A percentile compares a stretch with the other conserved stretches of the same genome.
These are phyloP conservation scores for Drosophila prostipennis DNA, from an alignment of 2,888 invertebrate genomes.

Conservation along the genomic window DNA sequence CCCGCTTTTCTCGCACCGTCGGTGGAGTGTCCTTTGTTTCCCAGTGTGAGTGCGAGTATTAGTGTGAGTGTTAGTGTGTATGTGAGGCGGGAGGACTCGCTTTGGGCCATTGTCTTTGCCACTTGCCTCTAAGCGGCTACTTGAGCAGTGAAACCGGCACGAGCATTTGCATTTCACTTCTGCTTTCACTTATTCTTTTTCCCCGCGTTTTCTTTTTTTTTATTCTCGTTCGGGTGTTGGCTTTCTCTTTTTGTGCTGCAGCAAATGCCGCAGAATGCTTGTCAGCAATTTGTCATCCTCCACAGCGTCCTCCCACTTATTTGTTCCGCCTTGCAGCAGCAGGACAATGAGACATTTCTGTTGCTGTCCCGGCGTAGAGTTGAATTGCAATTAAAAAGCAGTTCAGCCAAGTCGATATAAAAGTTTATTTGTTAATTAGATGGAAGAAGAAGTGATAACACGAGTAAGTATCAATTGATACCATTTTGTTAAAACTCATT, in stretches of 20 bases:
- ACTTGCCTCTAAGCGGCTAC: conserved; percentile 74
- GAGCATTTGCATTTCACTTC: conserved; percentile 49
- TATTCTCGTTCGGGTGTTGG: conserved; percentile 15
- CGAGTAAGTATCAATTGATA: not conserved
- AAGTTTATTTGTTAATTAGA: conserved; percentile 9
- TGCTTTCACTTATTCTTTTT: conserved; percentile 15
- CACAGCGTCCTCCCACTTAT: conserved; percentile 23
- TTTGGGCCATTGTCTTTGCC: conserved; percentile 67
- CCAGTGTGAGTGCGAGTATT: conserved; percentile 15
- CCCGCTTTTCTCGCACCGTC: conserved; percentile 8
- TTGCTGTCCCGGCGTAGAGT: conserved; percentile 2
- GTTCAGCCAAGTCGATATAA: conserved; percentile 1
- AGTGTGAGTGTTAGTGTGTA: conserved; percentile 30
- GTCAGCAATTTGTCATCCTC: conserved; percentile 55
- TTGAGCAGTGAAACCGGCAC: conserved; percentile 70
- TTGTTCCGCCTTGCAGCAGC: conserved; percentile 28
- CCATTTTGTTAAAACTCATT: too few relatives aligned
- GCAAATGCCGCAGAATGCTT: conserved; percentile 58
- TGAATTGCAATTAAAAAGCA: conserved; percentile 10
- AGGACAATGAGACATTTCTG: conserved; percentile 25
- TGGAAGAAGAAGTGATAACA: not conserved
- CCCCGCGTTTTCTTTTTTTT: not conserved
- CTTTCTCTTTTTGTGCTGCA: conserved; percentile 28
- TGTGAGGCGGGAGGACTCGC: conserved; percentile 35
- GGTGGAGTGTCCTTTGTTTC: conserved; percentile 13